Base-by-base conservation (phyloP, 2,888 invertebrate species). In the Pteria penguin region DNA sequence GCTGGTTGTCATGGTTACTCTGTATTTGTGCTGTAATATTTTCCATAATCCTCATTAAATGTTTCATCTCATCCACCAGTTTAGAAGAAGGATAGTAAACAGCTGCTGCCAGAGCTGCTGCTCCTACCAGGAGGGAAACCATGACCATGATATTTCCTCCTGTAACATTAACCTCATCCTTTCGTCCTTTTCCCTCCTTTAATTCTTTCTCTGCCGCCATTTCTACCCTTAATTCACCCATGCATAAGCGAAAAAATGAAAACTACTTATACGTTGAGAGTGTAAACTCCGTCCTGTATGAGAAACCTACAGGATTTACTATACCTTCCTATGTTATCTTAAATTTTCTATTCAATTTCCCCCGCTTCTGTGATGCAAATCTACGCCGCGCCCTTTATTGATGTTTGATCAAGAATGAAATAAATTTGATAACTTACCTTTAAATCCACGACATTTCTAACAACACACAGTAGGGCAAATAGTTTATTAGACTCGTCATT, bases 31-130 rank as follows among this genome's bases (percentile, higher is more conserved):
- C n/a, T 24, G 65, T 65, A 27, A 36, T 32, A 26, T 67, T 54
- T 22, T 55, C 54, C 3, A 65, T 65, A 22, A 31, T 22, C 14
- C 26, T 11, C 1, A 76, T 55, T 24, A 79, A 55, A 26, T 32
- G 33, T 18, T 63, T 68, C 11, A 81, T 36, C 32, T 78, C 76
- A 4, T 29, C 68, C 2, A 76, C 73, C 31, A 80, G 57, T 22
- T 52, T 57, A 18, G 76, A 62, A 18, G 76, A 71, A 11, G 76
- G 81, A 24, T 72, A 76, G 67, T 72, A 76, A 14, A 81, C 76
- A 2, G 75, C 61, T 0, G 76, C 78, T 3, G 72, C 74, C 18
- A 81, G 31, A 1, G 75, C 76, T 11, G 72, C 61, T 4, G 78
- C 68, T 22, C 68, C 72, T 18, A 72, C 74, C 32, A 81, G 57